Evolutionary conservation across 1,140 invertebrate genomes (phyloP).

Genomic region (Cydia splendana): DNA sequence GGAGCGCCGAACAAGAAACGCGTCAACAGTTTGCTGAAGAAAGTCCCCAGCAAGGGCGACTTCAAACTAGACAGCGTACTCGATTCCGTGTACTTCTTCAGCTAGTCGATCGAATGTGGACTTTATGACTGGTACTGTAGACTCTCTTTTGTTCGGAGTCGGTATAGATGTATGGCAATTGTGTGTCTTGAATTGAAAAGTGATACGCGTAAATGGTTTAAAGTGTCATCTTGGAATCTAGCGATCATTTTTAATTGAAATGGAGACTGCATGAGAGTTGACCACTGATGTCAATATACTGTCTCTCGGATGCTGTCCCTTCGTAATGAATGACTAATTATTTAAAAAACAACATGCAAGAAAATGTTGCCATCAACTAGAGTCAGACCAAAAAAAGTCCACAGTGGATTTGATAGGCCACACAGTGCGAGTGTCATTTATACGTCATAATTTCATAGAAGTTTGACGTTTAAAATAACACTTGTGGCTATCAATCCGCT

Average conservation of each 20-base stretch:
- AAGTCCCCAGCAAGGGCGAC: slow-evolving; percentile 85
- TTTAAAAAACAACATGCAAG: background rate
- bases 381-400: too few relatives aligned
- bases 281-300: background rate
- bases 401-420: too few relatives aligned
- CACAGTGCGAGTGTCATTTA: too few relatives aligned
- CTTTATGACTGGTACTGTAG: background rate
- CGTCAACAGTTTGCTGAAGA: slow-evolving; percentile 82
- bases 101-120: slow-evolving; percentile 72
- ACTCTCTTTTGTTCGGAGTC: background rate
- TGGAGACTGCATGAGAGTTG: background rate
- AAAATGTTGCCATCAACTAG: background rate
- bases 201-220: background rate
- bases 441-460: too few relatives aligned
- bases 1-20: slow-evolving; percentile 81
- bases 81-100: slow-evolving; percentile 91
- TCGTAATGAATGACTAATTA: too few relatives aligned
- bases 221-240: background rate
- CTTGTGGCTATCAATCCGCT: too few relatives aligned
- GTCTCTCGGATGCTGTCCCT: background rate
- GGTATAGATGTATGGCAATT: slow-evolving; percentile 24
- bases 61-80: slow-evolving; percentile 89
- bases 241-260: background rate
- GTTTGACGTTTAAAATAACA: too few relatives aligned
- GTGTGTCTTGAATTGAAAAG: slow-evolving; percentile 22